These are phyloP conservation scores for Nannoperca obscura DNA, from an alignment of 2,797 vertebrate species.

Conservation along the genomic window DNA sequence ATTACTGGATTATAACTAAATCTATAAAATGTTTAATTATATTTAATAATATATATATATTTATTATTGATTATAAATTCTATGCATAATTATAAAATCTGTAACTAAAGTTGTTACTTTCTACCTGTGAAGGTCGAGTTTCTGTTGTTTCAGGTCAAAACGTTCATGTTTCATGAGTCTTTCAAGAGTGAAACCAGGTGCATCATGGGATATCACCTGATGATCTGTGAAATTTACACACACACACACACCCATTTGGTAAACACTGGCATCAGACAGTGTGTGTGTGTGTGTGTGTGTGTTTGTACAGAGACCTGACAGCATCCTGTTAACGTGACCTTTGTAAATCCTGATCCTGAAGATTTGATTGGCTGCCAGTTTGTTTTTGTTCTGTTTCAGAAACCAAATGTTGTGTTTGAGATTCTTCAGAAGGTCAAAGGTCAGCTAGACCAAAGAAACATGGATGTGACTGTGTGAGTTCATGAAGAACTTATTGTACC, in stretches of 20 bases:
- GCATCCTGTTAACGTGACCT: conserved; percentile 1
- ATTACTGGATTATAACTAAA: too few relatives aligned
- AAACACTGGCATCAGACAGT: conserved; percentile 13
- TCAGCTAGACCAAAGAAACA: too few relatives aligned
- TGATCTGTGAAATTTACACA: neutral
- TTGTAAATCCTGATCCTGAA: neutral
- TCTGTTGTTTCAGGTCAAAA: conserved; percentile 1
- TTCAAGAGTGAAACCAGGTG: neutral
- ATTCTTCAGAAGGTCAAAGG: too few relatives aligned
- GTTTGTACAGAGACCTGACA: conserved; percentile 6
- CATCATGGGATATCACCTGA: conserved; percentile 18
- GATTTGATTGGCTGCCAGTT: neutral
- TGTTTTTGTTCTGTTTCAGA: neutral
- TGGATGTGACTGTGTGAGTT: too few relatives aligned
- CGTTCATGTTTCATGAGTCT: neutral
- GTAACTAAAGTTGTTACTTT: too few relatives aligned
- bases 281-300: conserved; percentile 10
- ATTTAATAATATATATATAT: too few relatives aligned
- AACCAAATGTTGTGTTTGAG: neutral
- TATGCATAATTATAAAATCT: too few relatives aligned
- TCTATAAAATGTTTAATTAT: too few relatives aligned
- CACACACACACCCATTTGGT: conserved; percentile 9
- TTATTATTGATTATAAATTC: too few relatives aligned
- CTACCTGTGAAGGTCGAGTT: neutral
- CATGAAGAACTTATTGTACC: too few relatives aligned